Base-by-base conservation (phyloP, 2,113 vertebrate species). In the Ellobius talpinus region DNA sequence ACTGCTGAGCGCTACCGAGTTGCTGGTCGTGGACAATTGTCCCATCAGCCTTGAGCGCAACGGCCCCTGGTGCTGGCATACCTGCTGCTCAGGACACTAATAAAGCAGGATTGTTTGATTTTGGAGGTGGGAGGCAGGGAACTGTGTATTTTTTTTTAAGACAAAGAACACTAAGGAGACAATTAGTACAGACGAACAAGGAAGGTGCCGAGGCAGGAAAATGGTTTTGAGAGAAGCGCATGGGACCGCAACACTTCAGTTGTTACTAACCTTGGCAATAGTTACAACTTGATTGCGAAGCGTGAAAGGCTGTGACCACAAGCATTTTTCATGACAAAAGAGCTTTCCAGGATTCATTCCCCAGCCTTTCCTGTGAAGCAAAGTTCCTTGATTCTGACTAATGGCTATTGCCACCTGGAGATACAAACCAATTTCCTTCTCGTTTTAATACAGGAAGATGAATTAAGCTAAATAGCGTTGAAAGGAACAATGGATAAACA, bases 201-300 rank as follows among this genome's bases (percentile, higher is more conserved):
- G 92, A 72, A 45, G 65, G 78, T 21, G 39, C 10, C 1, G 26
- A 61, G 82, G 63, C 81, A 1, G 55, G 45, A 45, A 29, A 95
- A 45, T 3, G 36, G 52, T 92, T 84, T 39, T 77, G 77, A 86
- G 87, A 90, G 76, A 76, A 66, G 47, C 66, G 31, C 3, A 0
- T 0, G 5, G 52, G 33, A 55, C 42, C 33, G 39, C 73, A 79
- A 70, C 0, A 1, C 77, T 93, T 93, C 70, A 47, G 47, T 77
- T 93, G 65, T 72, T 66, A 93, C 36, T 72, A 93, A 82, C 90
- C 78, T 72, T 93, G n/a, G 76, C 93, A 91, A 84, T 89, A 70
- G 96, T 96, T 97, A 93, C 82, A 97, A 93, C 70, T 77, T 88
- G 87, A 95, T 68, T 86, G 58, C 21, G 52, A 95, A 84, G 88